Base-by-base conservation (phyloP, 53 echinoderm and acorn worm genomes). In the Luidia sarsii region DNA sequence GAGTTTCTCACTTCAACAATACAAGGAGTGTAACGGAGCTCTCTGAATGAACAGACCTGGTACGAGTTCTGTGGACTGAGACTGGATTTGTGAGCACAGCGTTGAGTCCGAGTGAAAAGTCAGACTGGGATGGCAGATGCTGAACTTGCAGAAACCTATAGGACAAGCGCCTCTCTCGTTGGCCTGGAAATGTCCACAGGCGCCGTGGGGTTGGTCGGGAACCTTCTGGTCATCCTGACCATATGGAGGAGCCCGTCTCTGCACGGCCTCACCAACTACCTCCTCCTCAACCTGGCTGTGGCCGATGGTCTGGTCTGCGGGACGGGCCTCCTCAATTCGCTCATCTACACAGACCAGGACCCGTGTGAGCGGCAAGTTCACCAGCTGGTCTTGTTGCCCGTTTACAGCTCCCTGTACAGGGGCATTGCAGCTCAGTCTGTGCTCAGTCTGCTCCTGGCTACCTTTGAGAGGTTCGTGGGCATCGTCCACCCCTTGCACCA, bases 191-290 rank as follows among this genome's bases (percentile, higher is more conserved):
- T 57, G 29, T 57, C 30, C 10, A 10, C 32, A 7, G 19, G 70
- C 21, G 52, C 20, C 4, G 50, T 70, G n/a, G 70, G 70, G 4
- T 25, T 70, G 19, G 34, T 51, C 10, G 70, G 70, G 9, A 70
- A 70, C 43, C 70, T 70, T 1, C 70, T 70, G 5, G 70, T 70
- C 13, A 15, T 2, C 30, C 1, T 70, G 70, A 50, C 52, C 18
- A 70, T 70, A 11, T 23, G 50, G 7, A 30, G 35, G 33, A 33
- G 50, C 50, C 50, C 33, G 34, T 18, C 21, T 34, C 30, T 70
- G 34, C 70, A 70, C 70, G 11, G 19, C 8, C 70, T 70, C 50
- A 51, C 70, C 50, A 28, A 70, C 50, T 70, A 70, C 43, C 18
- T 70, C 7, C 33, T 70, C 52, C 70, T 70, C 21, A 70, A 51